These are phyloP conservation scores for Sycophila texana DNA, from an alignment of 2,888 invertebrate genomes.

Conservation along the genomic window DNA sequence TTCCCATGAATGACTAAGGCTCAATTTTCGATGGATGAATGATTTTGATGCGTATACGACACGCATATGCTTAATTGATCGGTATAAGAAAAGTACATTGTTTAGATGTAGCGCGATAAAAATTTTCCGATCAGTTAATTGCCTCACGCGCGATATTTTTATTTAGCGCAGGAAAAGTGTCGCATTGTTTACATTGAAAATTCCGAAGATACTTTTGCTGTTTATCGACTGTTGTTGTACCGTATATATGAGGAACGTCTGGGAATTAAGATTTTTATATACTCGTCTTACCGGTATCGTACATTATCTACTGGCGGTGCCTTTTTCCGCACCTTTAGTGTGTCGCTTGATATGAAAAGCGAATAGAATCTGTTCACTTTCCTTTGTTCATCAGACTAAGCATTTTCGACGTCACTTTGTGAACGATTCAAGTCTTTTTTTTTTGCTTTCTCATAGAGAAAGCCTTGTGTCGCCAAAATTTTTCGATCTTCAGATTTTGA, in stretches of 20 bases:
- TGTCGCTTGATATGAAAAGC: background rate
- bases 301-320: background rate
- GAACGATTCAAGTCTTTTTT: background rate
- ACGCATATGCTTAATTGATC: too few relatives aligned
- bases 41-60: too few relatives aligned
- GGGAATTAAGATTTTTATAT: conserved; percentile 1
- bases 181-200: background rate
- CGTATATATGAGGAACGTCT: background rate
- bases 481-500: too few relatives aligned
- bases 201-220: background rate
- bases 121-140: too few relatives aligned
- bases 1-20: too few relatives aligned
- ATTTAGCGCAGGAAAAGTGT: background rate
- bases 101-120: too few relatives aligned
- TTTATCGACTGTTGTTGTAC: background rate
- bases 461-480: too few relatives aligned
- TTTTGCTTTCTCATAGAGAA: too few relatives aligned
- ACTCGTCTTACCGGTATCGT: background rate
- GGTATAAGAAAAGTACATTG: too few relatives aligned
- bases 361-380: background rate
- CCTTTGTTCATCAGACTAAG: background rate
- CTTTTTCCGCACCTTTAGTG: background rate
- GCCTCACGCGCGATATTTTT: background rate
- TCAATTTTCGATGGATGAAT: too few relatives aligned
- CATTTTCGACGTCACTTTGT: background rate